Conservation (phyloP, 2,797 vertebrate species). For the Pangasius djambal region DNA sequence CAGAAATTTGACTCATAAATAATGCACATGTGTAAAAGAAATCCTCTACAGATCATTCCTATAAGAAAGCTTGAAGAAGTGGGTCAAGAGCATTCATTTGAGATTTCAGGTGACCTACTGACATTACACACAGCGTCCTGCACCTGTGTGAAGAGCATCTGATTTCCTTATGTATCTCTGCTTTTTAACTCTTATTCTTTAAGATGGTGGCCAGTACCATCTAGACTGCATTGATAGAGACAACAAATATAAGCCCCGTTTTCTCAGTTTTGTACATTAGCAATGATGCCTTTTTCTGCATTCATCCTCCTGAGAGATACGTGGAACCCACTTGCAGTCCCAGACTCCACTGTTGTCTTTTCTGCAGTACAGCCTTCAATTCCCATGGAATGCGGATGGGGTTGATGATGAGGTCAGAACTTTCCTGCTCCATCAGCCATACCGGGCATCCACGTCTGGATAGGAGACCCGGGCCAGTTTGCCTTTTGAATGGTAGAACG, state of each 20-base stretch:
- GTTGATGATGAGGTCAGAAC: constrained; percentile 12
- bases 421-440: constrained; percentile 64
- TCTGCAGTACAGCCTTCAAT: not conserved
- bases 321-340: not conserved
- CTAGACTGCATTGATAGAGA: not conserved
- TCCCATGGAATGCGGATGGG: constrained; percentile 21
- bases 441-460: constrained; percentile 64
- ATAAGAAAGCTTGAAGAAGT: constrained; percentile 1
- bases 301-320: not conserved
- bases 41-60: not conserved
- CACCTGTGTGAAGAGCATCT: not conserved
- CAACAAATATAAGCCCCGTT: not conserved
- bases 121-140: not conserved
- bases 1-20: constrained; percentile 35
- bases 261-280: not conserved
- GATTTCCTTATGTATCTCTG: not conserved
- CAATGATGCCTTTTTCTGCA: not conserved
- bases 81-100: not conserved
- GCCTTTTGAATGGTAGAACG: constrained; percentile 65
- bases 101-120: not conserved
- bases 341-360: not conserved
- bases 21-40: constrained; percentile 9
- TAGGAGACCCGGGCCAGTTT: constrained; percentile 69
- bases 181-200: not conserved
- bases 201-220: not conserved